Evolutionary conservation across 2,888 invertebrate species (phyloP).

Genomic region (Zygogramma bicolorata): DNA sequence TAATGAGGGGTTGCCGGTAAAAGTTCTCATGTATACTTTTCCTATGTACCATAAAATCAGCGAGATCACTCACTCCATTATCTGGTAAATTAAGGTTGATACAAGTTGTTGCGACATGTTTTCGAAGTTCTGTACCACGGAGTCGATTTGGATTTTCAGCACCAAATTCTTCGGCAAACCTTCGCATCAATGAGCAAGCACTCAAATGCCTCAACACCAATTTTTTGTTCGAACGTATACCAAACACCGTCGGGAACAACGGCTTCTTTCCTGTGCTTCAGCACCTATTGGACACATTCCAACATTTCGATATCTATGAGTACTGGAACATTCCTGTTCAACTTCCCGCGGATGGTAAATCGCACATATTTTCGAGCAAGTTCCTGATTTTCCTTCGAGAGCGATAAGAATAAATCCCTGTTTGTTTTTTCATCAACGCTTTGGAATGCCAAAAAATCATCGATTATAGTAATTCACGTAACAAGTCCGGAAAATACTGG

Average conservation of each 20-base stretch:
- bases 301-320: conserved; percentile 14
- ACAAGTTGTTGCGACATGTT: conserved; percentile 51
- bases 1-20: conserved; percentile 46
- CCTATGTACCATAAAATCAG: conserved; percentile 51
- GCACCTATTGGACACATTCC: conserved; percentile 21
- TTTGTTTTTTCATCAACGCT: conserved; percentile 11
- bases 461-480: too few relatives aligned
- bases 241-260: conserved; percentile 33
- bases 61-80: conserved; percentile 45
- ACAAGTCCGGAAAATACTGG: too few relatives aligned
- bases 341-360: conserved; percentile 24
- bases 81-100: conserved; percentile 47
- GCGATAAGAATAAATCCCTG: conserved; percentile 13
- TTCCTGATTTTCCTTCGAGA: background rate
- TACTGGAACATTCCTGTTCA: conserved; percentile 23
- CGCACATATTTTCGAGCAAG: conserved; percentile 26
- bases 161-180: conserved; percentile 47
- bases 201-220: conserved; percentile 33
- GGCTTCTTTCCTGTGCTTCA: conserved; percentile 23
- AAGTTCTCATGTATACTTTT: conserved; percentile 51
- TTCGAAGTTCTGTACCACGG: conserved; percentile 42
- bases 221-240: conserved; percentile 21
- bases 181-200: conserved; percentile 47
- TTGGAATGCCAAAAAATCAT: conserved; percentile 22
- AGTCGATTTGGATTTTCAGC: conserved; percentile 45